Base-by-base conservation (phyloP, 2,888 invertebrate genomes). In the Tetheella fluctuosa region DNA sequence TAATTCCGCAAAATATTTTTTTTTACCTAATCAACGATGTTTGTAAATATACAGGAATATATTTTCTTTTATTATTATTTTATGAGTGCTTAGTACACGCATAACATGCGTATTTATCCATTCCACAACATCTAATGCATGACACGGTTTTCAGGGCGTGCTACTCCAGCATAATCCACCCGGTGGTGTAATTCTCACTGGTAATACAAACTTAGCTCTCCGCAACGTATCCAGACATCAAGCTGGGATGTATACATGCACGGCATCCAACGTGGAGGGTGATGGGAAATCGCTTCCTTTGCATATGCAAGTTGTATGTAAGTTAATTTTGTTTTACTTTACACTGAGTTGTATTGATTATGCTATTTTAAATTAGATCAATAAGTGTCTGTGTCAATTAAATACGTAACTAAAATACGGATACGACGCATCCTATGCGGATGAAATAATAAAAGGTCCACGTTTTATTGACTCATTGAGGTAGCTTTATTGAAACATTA, bases 241-340 rank as follows among this genome's bases (percentile, higher is more conserved):
- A 82, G 97, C 97, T 13, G 98, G 98, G 58, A 96, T 96, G 85
- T 98, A 98, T 87, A 96, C 97, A 25, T 98, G 98, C 86, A 96
- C 96, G 25, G 98, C 98, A 2, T 97, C 97, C 48, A 98, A 98
- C 84, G 97, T 97, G 28, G 98, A 98, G 88, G 98, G 98, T 1
- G 98, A 98, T 79, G 97, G 98, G 42, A 95, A 96, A 80, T 98
- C 98, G 77, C 96, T 96, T 76, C 94, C 94, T 52, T 95, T 98
- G 59, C 95, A 95, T 79, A 94, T 98, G 78, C 96, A 97, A 94
- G 96, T 98, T 82, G 97, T 98, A 95, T 98, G 98, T 98, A 95
- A 97, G 98, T 48, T 48, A 48, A 20, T 1, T 48, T 48, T 20
- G 17, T 42, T 17, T 42, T n/a, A 42, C 7, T 15, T 39, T 39